Conservation (phyloP, 1,140 invertebrate species). For the Apocrypta bakeri region DNA sequence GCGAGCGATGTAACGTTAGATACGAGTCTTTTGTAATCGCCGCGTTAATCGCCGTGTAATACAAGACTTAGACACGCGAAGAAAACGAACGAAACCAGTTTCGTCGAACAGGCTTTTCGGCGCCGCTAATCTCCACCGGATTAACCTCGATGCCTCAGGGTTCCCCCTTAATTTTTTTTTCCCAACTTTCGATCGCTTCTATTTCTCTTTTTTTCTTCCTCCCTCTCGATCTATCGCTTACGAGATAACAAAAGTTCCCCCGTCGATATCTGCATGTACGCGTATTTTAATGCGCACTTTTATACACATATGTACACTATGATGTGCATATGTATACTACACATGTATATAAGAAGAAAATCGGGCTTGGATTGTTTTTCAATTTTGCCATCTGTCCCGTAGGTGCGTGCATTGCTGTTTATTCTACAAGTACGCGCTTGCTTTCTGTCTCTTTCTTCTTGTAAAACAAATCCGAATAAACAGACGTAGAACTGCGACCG, state of each 20-base stretch:
- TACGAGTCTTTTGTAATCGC: slow-evolving; percentile 28
- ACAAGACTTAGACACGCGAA: not conserved
- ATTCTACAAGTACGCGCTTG: not conserved
- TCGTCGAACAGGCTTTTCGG: slow-evolving; percentile 28
- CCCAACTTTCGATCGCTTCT: not conserved
- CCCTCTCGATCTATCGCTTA: not conserved
- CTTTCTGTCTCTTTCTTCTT: not conserved
- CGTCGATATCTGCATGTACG: not conserved
- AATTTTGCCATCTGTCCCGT: not conserved
- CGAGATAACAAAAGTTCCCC: not conserved
- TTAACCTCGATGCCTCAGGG: slow-evolving; percentile 15
- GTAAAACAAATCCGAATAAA: not conserved
- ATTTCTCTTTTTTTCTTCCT: not conserved
- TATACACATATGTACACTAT: no score
- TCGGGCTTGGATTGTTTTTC: not conserved
- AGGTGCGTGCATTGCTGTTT: not conserved
- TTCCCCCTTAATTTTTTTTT: not conserved
- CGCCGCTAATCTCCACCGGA: slow-evolving; percentile 35
- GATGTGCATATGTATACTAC: not conserved
- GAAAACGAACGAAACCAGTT: slow-evolving; percentile 25
- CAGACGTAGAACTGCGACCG: not conserved
- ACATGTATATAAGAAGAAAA: not conserved
- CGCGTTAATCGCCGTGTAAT: slow-evolving; percentile 39
- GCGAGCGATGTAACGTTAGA: slow-evolving; percentile 12
- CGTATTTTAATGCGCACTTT: not conserved